Conservation (phyloP, 2,113 vertebrate genomes). For the Eptesicus fuscus region DNA sequence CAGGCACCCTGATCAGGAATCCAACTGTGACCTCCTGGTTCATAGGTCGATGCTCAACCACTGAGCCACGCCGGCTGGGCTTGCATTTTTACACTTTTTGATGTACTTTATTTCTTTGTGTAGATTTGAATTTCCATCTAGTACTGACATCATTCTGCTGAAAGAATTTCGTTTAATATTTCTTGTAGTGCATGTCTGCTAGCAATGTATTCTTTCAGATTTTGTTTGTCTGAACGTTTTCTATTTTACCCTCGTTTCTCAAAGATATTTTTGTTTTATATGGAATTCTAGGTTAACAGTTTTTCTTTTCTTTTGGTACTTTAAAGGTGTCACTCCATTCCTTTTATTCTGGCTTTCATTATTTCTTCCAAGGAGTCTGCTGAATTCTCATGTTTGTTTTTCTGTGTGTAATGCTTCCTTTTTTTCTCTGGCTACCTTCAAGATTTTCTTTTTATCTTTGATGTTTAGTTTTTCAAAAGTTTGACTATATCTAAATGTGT, state of each 20-base stretch:
- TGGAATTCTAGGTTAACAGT: background rate
- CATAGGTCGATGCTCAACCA: too few relatives aligned
- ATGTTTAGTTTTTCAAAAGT: background rate
- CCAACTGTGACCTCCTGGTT: too few relatives aligned
- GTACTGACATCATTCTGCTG: background rate
- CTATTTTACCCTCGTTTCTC: conserved; percentile 1
- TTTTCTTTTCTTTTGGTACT: background rate
- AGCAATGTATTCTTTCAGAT: background rate
- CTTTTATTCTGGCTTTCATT: background rate
- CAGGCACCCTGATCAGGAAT: too few relatives aligned
- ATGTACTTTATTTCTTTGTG: background rate
- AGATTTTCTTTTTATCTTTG: background rate
- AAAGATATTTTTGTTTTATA: background rate
- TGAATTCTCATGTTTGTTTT: background rate
- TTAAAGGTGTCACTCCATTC: background rate
- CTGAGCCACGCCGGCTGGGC: too few relatives aligned
- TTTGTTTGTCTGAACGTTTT: background rate
- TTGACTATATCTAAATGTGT: background rate
- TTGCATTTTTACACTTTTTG: background rate
- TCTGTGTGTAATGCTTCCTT: background rate
- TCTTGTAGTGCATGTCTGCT: background rate
- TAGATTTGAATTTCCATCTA: background rate
- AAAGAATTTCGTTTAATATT: background rate
- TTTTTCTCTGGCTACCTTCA: background rate
- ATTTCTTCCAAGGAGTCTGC: background rate